Base-by-base conservation (phyloP, 1,140 invertebrate genomes). In the Musca vetustissima region DNA sequence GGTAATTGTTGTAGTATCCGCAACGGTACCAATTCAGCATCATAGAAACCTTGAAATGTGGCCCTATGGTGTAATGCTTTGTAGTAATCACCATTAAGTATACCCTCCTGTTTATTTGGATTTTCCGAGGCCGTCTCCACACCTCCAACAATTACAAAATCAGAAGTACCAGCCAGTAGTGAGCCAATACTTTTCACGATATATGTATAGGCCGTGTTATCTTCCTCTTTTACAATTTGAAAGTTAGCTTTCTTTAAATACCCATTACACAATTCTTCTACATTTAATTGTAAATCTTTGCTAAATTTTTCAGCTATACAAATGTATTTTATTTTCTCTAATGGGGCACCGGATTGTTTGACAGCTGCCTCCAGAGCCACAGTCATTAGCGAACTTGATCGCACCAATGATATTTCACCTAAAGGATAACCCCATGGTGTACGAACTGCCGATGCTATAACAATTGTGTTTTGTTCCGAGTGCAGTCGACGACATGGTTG, bases 1-100 rank as follows among this genome's bases (percentile, higher is more conserved):
- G 1, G 64, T 17, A 15, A 21, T 2, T 1, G 61, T 66, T 98
- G 84, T 3, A 94, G 96, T 17, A 52, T 32, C 4, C 64, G 24
- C 32, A 66, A 36, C 4, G 64, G 48, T 13, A 66, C 64, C 9
- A 66, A n/a, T 52, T 66, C 64, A 19, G 22, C 28, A 32, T 66
- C 64, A 15, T 52, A 66, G 4, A 52, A 52, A 6, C 64, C 64
- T 24, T n/a, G 48, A 19, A 48, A n/a, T 6, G 21, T 28, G 3
- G 64, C 64, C 32, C 25, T 66, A 9, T 50, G 47, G 13, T 43
- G 36, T 43, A 43, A 13, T 6, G 36, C 6, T 43, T 43, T 43
- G 11, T 43, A 43, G 13, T 13, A 13, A 43, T 43, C 36, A 1
- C 4, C 36, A 43, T 43, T 43, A 11, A 11, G 6, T 43, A 43